phyloP scores from a whole-genome alignment of 2,797 vertebrate species.

The Spea hammondii region DNA sequence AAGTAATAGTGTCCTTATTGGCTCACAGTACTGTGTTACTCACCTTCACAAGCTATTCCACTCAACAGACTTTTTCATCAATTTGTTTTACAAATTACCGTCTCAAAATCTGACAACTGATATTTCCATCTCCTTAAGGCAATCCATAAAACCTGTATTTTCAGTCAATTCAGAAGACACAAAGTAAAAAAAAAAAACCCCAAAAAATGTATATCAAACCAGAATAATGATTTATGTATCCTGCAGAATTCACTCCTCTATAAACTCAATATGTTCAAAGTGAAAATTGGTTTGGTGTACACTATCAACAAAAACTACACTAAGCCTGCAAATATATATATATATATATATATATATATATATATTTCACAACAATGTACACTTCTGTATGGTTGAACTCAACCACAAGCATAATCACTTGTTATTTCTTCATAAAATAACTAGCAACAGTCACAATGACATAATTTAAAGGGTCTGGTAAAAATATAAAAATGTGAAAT shows the following conservation, averaged over 20 bases:
- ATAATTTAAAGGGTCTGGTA: too few relatives aligned
- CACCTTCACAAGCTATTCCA: conserved; percentile 46
- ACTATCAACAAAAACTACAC: conserved; percentile 21
- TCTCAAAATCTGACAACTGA: conserved; percentile 52
- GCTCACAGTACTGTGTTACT: conserved; percentile 19
- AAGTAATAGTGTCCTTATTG: conserved; percentile 49
- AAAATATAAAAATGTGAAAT: too few relatives aligned
- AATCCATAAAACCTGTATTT: conserved; percentile 49
- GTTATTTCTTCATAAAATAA: too few relatives aligned
- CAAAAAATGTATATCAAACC: conserved; percentile 2
- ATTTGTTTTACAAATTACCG: conserved; percentile 53
- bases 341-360: not conserved
- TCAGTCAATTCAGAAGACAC: conserved; percentile 35
- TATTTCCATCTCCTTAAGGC: conserved; percentile 52
- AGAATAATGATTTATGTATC: conserved; percentile 47
- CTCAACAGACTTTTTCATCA: conserved; percentile 51
- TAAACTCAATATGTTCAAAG: conserved; percentile 21
- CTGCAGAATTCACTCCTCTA: conserved; percentile 20
- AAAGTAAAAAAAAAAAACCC: conserved; percentile 32
- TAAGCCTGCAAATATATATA: not conserved
- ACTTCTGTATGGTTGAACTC: too few relatives aligned
- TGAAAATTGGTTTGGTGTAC: not conserved
- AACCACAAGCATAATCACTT: too few relatives aligned
- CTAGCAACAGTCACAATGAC: too few relatives aligned
- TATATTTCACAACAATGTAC: too few relatives aligned